phyloP scores from a whole-genome alignment of 1,140 invertebrate genomes.

The Nasonia vitripennis region DNA sequence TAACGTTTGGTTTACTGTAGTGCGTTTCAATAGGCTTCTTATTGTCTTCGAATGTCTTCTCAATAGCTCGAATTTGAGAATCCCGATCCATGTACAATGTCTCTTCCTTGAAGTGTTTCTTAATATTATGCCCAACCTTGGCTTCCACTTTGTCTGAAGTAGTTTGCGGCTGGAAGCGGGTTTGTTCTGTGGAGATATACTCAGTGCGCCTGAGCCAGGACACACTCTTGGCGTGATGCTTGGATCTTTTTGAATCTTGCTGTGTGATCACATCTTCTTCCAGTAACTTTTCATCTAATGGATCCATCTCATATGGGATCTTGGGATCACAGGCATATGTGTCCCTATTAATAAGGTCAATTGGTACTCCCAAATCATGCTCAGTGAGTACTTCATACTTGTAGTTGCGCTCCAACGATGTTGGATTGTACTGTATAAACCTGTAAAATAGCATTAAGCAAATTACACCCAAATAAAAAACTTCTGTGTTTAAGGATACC shows the following conservation, averaged over 20 bases:
- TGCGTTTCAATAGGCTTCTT: conserved; percentile 92
- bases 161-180: conserved; percentile 95
- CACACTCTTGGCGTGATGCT: conserved; percentile 94
- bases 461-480: neutral
- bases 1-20: conserved; percentile 95
- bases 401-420: conserved; percentile 92
- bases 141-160: conserved; percentile 96
- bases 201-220: conserved; percentile 98
- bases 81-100: conserved; percentile 97
- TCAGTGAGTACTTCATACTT: conserved; percentile 98
- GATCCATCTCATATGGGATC: conserved; percentile 80
- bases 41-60: conserved; percentile 97
- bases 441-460: conserved; percentile 73
- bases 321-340: conserved; percentile 88
- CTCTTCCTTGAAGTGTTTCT: conserved; percentile 96
- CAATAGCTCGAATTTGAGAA: conserved; percentile 97
- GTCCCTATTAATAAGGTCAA: conserved; percentile 96
- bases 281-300: conserved; percentile 93
- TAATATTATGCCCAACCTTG: conserved; percentile 98
- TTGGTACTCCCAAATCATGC: conserved; percentile 96
- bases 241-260: conserved; percentile 90
- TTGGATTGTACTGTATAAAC: conserved; percentile 98
- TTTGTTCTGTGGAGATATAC: conserved; percentile 99
- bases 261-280: conserved; percentile 95
- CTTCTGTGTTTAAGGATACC: too few species aligned